Percentiles rank a stretch among this genome's conserved stretches.
phyloP scores from a whole-genome alignment of 2,888 invertebrate species.

The Ptilodon capucinus region DNA sequence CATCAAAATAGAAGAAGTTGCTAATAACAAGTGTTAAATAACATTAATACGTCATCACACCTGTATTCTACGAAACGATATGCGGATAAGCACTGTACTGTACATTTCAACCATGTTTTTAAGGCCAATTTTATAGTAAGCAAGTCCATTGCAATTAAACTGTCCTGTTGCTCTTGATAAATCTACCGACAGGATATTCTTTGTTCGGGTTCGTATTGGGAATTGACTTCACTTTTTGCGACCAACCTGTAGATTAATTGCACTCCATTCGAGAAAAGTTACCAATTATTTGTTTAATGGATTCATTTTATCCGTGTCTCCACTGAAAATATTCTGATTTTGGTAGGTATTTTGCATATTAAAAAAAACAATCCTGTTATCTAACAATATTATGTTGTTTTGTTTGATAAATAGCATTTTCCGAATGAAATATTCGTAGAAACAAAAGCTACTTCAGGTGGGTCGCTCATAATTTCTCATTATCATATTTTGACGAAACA shows the following conservation, averaged over 20 bases:
- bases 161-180: neutral
- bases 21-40: no score
- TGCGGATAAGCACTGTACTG: no score
- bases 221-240: neutral
- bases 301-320: neutral
- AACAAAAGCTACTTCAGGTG: constrained; percentile 36
- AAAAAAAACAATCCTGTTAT: neutral
- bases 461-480: constrained; percentile 50
- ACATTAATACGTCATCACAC: no score
- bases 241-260: neutral
- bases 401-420: neutral
- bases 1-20: no score
- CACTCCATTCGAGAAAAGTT: neutral
- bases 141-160: no score
- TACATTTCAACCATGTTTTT: no score
- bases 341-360: neutral
- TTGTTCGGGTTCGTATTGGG: neutral
- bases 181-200: neutral
- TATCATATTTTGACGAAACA: constrained; percentile 54
- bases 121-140: no score
- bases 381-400: neutral
- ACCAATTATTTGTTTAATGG: neutral
- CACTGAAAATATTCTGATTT: neutral
- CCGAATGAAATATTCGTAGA: constrained; percentile 5
- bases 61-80: no score